These are phyloP conservation scores for Melipona bicolor DNA, from an alignment of 2,888 invertebrate species.

Conservation along the genomic window DNA sequence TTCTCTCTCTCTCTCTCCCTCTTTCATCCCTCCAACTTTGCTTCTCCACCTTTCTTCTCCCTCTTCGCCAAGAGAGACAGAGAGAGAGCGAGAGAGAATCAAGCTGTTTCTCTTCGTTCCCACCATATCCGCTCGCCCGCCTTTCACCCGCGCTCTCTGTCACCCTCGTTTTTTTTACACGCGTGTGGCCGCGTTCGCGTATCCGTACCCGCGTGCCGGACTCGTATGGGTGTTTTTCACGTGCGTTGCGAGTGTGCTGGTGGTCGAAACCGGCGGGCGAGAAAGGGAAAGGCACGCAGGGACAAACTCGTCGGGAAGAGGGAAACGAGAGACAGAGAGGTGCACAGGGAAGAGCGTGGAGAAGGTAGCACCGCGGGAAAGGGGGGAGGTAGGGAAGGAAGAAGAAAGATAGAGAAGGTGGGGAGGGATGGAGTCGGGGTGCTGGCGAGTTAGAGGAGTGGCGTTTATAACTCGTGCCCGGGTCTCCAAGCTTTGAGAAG, in stretches of 20 bases:
- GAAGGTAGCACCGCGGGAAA: constrained; percentile 40
- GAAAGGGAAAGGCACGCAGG: constrained; percentile 30
- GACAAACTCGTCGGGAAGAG: constrained; percentile 55
- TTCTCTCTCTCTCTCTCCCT: not conserved
- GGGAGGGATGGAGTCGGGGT: constrained; percentile 55
- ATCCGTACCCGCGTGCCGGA: constrained; percentile 40
- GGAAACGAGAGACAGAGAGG: constrained; percentile 28
- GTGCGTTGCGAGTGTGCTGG: constrained; percentile 44
- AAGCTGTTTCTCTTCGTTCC: constrained; percentile 49
- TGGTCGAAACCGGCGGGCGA: constrained; percentile 20
- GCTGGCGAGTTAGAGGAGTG: constrained; percentile 70
- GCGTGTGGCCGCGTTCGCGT: constrained; percentile 49
- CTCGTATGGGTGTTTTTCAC: constrained; percentile 50
- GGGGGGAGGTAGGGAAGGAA: constrained; percentile 43
- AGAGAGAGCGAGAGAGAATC: not conserved
- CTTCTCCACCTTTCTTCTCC: constrained; percentile 6
- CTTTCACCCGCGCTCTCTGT: constrained; percentile 28
- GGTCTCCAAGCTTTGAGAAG: constrained; percentile 80
- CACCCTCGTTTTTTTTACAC: constrained; percentile 48
- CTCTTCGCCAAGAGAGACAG: not conserved
- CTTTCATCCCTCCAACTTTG: constrained; percentile 12
- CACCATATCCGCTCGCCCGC: constrained; percentile 24
- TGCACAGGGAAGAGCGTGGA: constrained; percentile 34
- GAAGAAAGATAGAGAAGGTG: constrained; percentile 45
- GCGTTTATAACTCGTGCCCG: constrained; percentile 83